Conservation (phyloP, 2,888 invertebrate species). For the Cabera pusaria region DNA sequence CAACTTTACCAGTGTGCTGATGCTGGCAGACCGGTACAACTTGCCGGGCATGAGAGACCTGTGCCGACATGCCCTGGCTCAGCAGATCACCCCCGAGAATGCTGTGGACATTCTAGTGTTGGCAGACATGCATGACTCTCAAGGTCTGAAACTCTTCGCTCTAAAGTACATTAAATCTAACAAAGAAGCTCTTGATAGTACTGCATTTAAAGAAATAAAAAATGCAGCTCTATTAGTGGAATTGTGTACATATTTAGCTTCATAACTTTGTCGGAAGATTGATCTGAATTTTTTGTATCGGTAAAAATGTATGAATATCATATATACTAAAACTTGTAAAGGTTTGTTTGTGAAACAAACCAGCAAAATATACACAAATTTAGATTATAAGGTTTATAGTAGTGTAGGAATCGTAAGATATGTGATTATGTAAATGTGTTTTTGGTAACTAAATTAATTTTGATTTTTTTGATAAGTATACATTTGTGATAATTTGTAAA, state of each 20-base stretch:
- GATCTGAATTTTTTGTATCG: no score
- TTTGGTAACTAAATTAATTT: no score
- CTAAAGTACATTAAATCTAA: slow-evolving; percentile 67
- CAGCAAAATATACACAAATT: no score
- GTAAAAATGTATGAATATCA: no score
- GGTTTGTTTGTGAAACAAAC: no score
- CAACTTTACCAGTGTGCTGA: slow-evolving; percentile 58
- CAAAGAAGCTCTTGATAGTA: slow-evolving; percentile 44
- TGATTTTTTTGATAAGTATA: no score
- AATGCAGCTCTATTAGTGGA: slow-evolving; percentile 57
- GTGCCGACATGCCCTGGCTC: slow-evolving; percentile 52
- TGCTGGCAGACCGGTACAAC: slow-evolving; percentile 66
- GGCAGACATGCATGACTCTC: slow-evolving; percentile 64
- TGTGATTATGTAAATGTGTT: no score
- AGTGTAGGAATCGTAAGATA: no score
- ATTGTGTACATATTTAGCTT: slow-evolving; percentile 55
- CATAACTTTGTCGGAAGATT: no score
- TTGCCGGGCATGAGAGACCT: slow-evolving; percentile 58
- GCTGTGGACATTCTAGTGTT: slow-evolving; percentile 60
- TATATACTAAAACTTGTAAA: no score
- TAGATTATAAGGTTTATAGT: no score
- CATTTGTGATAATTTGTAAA: no score
- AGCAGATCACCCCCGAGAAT: slow-evolving; percentile 56
- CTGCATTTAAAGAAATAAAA: slow-evolving; percentile 56
- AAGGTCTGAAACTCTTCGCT: slow-evolving; percentile 51